Percentiles rank a stretch among this genome's conserved stretches.
Conservation (phyloP, 2,113 vertebrate species). For the Puma concolor region DNA sequence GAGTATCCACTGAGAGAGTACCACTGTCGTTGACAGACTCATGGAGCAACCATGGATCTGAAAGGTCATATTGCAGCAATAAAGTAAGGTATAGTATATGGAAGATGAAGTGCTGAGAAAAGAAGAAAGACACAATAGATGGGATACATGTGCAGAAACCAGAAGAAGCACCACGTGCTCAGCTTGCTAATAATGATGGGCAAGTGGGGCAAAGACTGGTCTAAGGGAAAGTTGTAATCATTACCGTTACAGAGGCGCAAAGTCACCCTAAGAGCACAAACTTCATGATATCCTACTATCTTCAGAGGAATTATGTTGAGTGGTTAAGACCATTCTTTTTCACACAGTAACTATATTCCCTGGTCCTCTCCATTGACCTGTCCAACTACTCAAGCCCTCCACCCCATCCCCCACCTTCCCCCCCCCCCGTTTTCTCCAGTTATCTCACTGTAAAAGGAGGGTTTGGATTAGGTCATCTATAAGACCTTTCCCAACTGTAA, state of each 20-base stretch:
- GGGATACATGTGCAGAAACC: neutral
- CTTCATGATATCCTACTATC: neutral
- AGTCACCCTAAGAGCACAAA: neutral
- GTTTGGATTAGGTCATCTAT: neutral
- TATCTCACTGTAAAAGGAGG: neutral
- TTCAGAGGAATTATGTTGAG: neutral
- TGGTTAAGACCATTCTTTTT: neutral
- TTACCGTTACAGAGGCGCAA: too few relatives aligned
- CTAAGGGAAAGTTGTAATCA: neutral
- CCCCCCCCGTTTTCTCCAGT: neutral
- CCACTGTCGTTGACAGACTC: neutral
- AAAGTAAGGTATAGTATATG: neutral
- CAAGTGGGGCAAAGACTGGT: too few relatives aligned
- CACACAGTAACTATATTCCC: neutral
- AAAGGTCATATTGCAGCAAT: neutral
- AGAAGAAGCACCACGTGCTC: neutral
- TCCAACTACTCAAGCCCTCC: neutral
- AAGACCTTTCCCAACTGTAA: neutral
- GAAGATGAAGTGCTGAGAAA: neutral
- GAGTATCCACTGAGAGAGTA: neutral
- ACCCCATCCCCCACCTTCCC: fast-evolving
- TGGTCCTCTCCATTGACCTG: neutral
- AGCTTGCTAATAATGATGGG: too few relatives aligned
- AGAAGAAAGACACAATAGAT: neutral
- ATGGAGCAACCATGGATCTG: too few relatives aligned